A percentile compares a stretch with the other conserved stretches of the same genome.
These are phyloP conservation scores for Nothobranchius furzeri DNA, from an alignment of 2,113 vertebrate genomes.

Conservation along the genomic window DNA sequence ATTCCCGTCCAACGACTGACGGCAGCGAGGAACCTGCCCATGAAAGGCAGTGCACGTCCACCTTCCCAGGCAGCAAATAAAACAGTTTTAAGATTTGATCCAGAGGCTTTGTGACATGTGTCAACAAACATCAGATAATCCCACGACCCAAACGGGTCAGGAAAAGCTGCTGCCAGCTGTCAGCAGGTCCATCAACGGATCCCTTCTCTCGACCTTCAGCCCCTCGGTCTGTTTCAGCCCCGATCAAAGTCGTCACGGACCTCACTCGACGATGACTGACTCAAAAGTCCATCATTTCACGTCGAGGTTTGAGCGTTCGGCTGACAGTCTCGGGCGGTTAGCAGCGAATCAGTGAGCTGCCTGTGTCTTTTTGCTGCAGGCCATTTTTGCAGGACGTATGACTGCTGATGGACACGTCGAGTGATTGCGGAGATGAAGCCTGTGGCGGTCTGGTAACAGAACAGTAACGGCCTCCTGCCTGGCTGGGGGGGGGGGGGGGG, in stretches of 20 bases:
- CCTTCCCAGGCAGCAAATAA: not conserved
- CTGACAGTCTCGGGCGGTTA: not conserved
- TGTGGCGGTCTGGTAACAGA: not conserved
- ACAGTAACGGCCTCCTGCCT: constrained; percentile 13
- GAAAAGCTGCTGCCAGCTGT: constrained; percentile 25
- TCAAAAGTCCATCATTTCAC: not conserved
- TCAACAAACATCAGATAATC: constrained; percentile 10
- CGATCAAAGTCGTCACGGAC: not conserved
- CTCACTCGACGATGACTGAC: not conserved
- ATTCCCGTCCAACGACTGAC: not conserved
- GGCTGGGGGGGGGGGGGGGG: accelerated
- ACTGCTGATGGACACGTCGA: constrained; percentile 38
- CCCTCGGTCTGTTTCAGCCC: not conserved
- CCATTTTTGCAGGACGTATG: constrained; percentile 12
- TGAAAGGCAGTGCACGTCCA: not conserved
- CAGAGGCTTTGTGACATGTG: constrained; percentile 24
- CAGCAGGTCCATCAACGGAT: constrained; percentile 6
- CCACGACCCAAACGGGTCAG: constrained; percentile 9
- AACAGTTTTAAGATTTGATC: constrained; percentile 5
- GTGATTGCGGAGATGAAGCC: constrained; percentile 42
- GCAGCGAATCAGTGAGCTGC: not conserved
- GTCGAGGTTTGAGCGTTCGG: not conserved
- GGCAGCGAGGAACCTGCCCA: not conserved
- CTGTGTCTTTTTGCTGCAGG: constrained; percentile 7
- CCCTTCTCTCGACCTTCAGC: constrained; percentile 9